Conservation (phyloP, 2,113 vertebrate species). For the Panurus biarmicus region DNA sequence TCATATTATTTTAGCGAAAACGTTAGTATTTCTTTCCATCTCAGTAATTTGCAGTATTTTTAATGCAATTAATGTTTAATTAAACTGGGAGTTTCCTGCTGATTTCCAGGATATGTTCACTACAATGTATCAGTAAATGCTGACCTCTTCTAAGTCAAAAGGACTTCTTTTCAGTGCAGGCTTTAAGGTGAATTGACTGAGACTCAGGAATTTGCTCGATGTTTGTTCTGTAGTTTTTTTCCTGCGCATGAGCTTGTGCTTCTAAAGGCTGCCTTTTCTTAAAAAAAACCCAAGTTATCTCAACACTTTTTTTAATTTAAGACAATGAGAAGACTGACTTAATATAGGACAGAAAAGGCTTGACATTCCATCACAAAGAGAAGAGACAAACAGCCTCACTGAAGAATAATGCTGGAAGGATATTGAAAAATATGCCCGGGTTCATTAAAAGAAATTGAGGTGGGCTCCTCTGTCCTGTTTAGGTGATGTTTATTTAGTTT, state of each 20-base stretch:
- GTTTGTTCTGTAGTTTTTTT: background rate
- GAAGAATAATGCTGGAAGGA: background rate
- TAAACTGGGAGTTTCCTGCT: background rate
- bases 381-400: background rate
- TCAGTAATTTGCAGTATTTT: background rate
- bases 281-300: background rate
- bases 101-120: background rate
- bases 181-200: background rate
- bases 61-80: background rate
- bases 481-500: background rate
- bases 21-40: background rate
- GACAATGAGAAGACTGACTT: background rate
- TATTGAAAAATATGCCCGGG: background rate
- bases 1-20: background rate
- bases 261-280: background rate
- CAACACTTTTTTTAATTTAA: background rate
- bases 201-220: background rate
- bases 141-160: background rate
- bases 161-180: background rate
- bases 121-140: background rate
- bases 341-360: background rate
- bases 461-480: background rate
- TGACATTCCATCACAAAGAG: background rate
- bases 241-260: background rate
- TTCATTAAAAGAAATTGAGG: background rate